Evolutionary conservation across 1,140 invertebrate genomes (phyloP).

Genomic region (Cheumatopsyche charites): DNA sequence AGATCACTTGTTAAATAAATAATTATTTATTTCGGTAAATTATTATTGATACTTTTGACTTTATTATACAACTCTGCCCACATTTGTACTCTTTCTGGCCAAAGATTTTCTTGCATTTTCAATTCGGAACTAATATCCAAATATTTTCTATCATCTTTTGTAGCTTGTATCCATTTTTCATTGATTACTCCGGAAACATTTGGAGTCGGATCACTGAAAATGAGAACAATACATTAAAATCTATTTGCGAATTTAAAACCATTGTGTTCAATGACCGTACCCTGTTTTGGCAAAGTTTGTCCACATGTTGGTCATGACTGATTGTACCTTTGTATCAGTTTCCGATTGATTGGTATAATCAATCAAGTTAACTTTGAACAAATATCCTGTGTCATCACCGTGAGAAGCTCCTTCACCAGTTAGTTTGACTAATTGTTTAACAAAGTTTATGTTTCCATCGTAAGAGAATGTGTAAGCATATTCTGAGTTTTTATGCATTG

Average conservation of each 20-base stretch:
- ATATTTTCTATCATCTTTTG: slow-evolving; percentile 7
- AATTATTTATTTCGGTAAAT: background rate
- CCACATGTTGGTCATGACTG: slow-evolving; percentile 59
- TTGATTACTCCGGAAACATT: slow-evolving; percentile 18
- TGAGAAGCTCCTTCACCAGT: slow-evolving; percentile 55
- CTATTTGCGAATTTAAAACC: background rate
- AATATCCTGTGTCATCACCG: slow-evolving; percentile 56
- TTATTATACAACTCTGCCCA: slow-evolving; percentile 31
- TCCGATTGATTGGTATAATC: slow-evolving; percentile 48
- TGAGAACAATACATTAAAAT: no score
- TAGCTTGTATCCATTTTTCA: slow-evolving; percentile 36
- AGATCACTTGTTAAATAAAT: no score
- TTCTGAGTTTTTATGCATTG: slow-evolving; percentile 49
- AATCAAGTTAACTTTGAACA: no score
- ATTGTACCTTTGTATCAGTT: slow-evolving; percentile 51
- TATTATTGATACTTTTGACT: background rate
- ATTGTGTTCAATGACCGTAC: slow-evolving; percentile 48
- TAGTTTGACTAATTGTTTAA: slow-evolving; percentile 50
- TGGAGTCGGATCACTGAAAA: slow-evolving; percentile 42
- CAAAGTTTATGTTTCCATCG: slow-evolving; percentile 56
- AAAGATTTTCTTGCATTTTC: slow-evolving; percentile 9
- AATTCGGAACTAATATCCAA: slow-evolving; percentile 33
- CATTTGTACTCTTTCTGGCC: slow-evolving; percentile 30
- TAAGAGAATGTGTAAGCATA: slow-evolving; percentile 59
- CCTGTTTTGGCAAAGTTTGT: slow-evolving; percentile 62